Percentiles rank a stretch among this genome's conserved stretches.
Evolutionary conservation across 2,888 invertebrate species (phyloP).

Genomic region (Nemotelus nigrinus): DNA sequence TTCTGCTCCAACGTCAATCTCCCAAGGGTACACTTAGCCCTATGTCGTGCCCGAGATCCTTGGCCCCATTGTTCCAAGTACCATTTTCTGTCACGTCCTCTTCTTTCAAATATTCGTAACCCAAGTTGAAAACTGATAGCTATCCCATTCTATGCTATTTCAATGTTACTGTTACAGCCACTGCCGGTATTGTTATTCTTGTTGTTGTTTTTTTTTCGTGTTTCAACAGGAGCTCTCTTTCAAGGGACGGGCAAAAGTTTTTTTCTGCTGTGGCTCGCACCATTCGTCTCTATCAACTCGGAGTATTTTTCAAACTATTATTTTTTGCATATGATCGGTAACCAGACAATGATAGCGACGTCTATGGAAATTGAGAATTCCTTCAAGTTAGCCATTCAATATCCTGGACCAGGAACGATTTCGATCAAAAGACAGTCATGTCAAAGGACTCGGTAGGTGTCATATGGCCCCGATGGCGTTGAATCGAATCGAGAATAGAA

Average conservation of each 20-base stretch:
- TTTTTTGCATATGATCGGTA: neutral
- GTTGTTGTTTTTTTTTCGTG: too few relatives aligned
- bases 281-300: neutral
- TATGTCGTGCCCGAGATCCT: neutral
- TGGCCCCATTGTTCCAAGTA: neutral
- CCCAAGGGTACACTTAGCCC: neutral
- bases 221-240: too few relatives aligned
- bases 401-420: neutral
- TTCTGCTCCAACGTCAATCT: neutral
- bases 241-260: neutral
- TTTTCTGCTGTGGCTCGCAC: neutral
- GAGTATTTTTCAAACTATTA: neutral
- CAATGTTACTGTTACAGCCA: too few relatives aligned
- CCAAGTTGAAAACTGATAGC: neutral
- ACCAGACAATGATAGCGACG: neutral
- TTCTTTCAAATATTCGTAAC: neutral
- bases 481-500: neutral
- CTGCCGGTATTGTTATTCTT: too few relatives aligned
- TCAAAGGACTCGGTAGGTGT: neutral
- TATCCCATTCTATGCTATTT: too few relatives aligned
- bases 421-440: neutral
- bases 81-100: neutral
- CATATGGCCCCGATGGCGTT: neutral
- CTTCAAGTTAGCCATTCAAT: neutral
- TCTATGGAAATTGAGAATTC: neutral